Base-by-base conservation (phyloP, 2,113 vertebrate species). In the Nycticryphes semicollaris region DNA sequence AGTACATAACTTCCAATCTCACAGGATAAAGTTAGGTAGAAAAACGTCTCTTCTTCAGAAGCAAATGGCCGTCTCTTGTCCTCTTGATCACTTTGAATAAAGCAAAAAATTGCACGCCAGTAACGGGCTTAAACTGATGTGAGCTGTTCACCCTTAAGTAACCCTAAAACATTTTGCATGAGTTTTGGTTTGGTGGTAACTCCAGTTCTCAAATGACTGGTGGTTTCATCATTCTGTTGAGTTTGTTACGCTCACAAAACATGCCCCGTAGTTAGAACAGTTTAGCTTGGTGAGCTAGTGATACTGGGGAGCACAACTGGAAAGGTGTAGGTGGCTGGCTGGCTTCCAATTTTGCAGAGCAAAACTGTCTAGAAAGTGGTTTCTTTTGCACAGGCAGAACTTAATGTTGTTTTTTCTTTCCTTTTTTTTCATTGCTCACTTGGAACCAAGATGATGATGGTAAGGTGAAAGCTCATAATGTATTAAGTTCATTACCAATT, bases 371-470 rank as follows among this genome's bases (percentile, higher is more conserved):
- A 31, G 51, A 37, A 25, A 74, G 64, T 2, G 20, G 10, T 59
- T 57, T 50, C 11, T 79, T 76, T 7, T 28, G 20, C 33, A 35
- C 11, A 22, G 31, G 64, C 39, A 90, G 48, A 79, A 8, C 14
- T 31, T 95, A 89, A 96, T 37, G 8, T 53, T 82, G 48, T 81
- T 81, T 56, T 60, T 54, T 27, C 22, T 66, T 47, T 51, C 20
- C 5, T 37, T 67, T 33, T 7, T 5, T 63, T 56, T 27, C 50
- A 28, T 23, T 63, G 86, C 59, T 83, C 37, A 4, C 48, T 50
- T 35, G 96, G 78, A 93, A 87, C 43, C 35, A 90, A 97, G 96
- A 97, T 0, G 95, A 97, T 1, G 80, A 96, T 8, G 97, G 97
- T 97, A 95, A 96, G 90, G 18, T 33, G 12, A 91, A 37, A 89